Evolutionary conservation across 2,888 invertebrate species (phyloP).

Genomic region (Drosophila lacicola): DNA sequence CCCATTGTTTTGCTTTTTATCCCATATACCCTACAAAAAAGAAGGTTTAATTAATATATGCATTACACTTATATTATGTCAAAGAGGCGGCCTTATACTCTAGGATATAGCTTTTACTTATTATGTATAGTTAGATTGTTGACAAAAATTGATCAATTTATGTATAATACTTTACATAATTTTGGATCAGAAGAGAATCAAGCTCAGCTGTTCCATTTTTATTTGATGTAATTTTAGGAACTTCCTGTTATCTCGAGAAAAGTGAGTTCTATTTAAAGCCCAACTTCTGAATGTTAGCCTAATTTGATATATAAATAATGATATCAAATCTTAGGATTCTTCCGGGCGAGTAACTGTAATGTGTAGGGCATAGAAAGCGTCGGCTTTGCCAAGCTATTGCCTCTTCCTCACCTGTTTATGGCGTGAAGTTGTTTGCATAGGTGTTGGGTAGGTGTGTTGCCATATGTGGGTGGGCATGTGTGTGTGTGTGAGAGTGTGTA

Average conservation of each 20-base stretch:
- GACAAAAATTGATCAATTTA: too few relatives aligned
- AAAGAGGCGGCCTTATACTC: background rate
- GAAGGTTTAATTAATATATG: background rate
- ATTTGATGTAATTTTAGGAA: too few relatives aligned
- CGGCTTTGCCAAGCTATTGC: background rate
- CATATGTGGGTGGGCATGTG: slow-evolving; percentile 40
- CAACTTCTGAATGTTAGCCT: too few relatives aligned
- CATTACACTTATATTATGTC: background rate
- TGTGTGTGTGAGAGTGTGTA: slow-evolving; percentile 37
- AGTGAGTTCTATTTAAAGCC: too few relatives aligned
- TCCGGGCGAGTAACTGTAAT: background rate
- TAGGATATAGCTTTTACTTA: background rate
- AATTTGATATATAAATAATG: too few relatives aligned
- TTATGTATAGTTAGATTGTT: too few relatives aligned
- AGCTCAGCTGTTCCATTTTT: too few relatives aligned
- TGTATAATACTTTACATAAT: too few relatives aligned
- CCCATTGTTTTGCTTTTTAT: slow-evolving; percentile 9
- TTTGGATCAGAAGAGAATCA: too few relatives aligned
- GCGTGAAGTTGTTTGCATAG: slow-evolving; percentile 73
- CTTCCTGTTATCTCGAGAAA: too few relatives aligned
- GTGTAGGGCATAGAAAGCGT: slow-evolving; percentile 25
- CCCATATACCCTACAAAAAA: slow-evolving; percentile 5
- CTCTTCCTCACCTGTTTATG: slow-evolving; percentile 56
- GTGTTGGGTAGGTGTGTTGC: slow-evolving; percentile 58
- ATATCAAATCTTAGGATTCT: background rate